Percentiles rank a stretch among this genome's conserved stretches.
These are phyloP conservation scores for Formicarius rufipectus DNA, from an alignment of 2,113 vertebrate genomes.

Conservation along the genomic window DNA sequence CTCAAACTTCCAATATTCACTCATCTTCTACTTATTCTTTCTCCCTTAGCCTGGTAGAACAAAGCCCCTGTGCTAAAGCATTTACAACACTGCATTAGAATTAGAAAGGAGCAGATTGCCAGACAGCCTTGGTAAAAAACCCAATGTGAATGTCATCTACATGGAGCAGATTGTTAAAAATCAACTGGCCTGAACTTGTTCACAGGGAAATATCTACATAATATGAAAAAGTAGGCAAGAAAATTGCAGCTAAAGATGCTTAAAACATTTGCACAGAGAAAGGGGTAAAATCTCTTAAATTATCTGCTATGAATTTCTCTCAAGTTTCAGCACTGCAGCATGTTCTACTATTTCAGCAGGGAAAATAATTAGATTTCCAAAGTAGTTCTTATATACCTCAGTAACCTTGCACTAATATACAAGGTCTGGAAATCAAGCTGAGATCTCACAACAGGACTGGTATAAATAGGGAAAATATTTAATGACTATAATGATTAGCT, in stretches of 20 bases:
- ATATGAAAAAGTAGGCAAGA: neutral
- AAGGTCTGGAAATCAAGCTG: constrained; percentile 42
- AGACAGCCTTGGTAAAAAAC: neutral
- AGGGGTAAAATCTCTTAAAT: neutral
- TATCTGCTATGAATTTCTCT: neutral
- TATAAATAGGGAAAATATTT: constrained; percentile 21
- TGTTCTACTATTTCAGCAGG: neutral
- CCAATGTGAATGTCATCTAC: neutral
- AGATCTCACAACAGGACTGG: neutral
- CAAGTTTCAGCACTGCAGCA: neutral
- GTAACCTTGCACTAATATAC: constrained; percentile 9
- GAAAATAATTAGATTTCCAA: constrained; percentile 39
- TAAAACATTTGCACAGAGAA: neutral
- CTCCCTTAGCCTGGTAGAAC: neutral
- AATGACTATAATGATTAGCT: neutral
- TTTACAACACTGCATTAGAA: neutral
- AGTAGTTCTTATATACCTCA: constrained; percentile 19
- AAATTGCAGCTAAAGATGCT: neutral
- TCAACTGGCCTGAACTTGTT: constrained; percentile 8
- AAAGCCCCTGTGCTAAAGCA: neutral
- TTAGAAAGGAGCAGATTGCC: constrained; percentile 32
- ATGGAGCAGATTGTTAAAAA: constrained; percentile 22
- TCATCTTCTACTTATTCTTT: neutral
- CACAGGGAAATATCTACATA: neutral
- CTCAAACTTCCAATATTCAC: neutral